Evolutionary conservation across 2,888 invertebrate genomes (phyloP), one percentile per base, ranked within the genome.

Genomic region (Cerastoderma edule): DNA sequence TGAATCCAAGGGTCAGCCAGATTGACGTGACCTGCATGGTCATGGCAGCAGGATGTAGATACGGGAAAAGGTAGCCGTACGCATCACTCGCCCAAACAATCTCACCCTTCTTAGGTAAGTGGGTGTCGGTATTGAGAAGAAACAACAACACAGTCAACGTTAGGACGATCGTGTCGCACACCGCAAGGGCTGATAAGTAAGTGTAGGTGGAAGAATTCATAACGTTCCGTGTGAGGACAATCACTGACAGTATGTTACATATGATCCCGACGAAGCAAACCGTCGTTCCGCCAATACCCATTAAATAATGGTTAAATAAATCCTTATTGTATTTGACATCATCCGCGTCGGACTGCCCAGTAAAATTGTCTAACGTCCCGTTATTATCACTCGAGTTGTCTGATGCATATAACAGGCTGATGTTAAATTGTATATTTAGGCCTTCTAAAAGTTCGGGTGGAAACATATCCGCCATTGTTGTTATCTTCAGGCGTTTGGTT

Each of bases 1-100:
- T 92, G 80, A 92, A 92, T 5, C 91, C 91, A 22, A 92, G 77
- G 0, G 92, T 92, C 71, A 92, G 84, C 92, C 92, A 92, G 35
- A 92, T 88, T 30, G 92, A 91, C 0, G 89, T 90, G 67, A 92
- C 90, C 70, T 92, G 92, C 75, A 91, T 91, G 24, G 90, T 89
- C 44, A 92, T 83, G n/a, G 91, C 91, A 0, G 86, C 75, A 5
- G 92, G 89, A 80, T 92, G 92, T 22, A 92, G 81, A 72, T 86
- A 89, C 0, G 92, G 91, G 75, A 92, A 92, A 56, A 91, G 78
- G 70, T 91, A 82, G 2, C 87, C 86, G 72, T 90, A 89, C 8
- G 80, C 79, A 10, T 83, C 76, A 39, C 84, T 83, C 8, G 75
- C 76, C 83, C 83, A 85, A 1, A 67, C 81, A 22, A 84, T 69